Base-by-base conservation (phyloP, 2,888 invertebrate species). In the Latrodectus hesperus region DNA sequence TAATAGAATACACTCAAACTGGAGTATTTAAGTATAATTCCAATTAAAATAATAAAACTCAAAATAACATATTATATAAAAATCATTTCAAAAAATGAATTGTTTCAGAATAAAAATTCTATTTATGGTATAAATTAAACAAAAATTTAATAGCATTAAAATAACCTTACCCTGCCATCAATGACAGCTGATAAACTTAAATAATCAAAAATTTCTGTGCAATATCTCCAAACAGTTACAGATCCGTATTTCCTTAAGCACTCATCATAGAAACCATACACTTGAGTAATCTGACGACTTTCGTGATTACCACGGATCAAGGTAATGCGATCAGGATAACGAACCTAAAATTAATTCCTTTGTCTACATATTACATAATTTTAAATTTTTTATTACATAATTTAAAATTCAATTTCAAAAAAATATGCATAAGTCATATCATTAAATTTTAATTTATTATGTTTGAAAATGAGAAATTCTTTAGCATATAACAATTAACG, bases 181-280 rank as follows among this genome's bases (percentile, higher is more conserved):
- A 99, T 99, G 90, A 99, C 98, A 10, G 99, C 99, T 3, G 98
- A 98, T 78, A 99, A 93, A 76, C 98, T 98, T 86, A 99, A 94
- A 93, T 99, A 99, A 93, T 99, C 99, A 92, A 99, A 99, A 91
- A 99, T 98, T 94, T 99, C 99, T 89, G 99, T 99, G 93, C 99
- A 99, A 92, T 99, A 99, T 91, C 99, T 95, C 99, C 99, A 99
- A 6, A 99, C 99, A 89, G 98, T 98, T 88, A 98, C 96, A 84
- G 98, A 98, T 72, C 99, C 99, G 93, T 99, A 99, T 94, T 99
- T 99, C 90, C 99, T 95, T 90, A 99, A 94, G 92, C 99, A 99
- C 93, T 99, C 99, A 92, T 99, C 99, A 92, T 99, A 99, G 93
- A 99, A 99, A 10, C 99, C 99, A 92, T 99, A 99, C 9, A 99